phyloP scores from a whole-genome alignment of 1,140 invertebrate genomes.

The Pissodes strobi region DNA sequence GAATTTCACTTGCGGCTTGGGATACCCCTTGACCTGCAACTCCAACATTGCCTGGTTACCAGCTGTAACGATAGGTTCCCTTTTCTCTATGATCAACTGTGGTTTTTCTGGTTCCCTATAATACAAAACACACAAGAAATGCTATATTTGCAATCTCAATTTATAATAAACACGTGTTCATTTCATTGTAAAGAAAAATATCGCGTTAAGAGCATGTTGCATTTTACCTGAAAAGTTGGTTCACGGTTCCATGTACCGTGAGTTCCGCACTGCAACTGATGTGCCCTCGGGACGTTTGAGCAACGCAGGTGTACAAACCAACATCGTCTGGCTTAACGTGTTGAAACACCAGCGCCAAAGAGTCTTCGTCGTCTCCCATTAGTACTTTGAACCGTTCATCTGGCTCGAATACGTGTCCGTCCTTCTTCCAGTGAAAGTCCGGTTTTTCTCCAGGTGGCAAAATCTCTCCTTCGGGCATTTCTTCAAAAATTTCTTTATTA shows the following conservation, averaged over 20 bases:
- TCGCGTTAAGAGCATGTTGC: not conserved
- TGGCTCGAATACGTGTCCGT: slow-evolving; percentile 87
- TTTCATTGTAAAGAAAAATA: not conserved
- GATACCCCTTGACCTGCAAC: slow-evolving; percentile 89
- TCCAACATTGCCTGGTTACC: slow-evolving; percentile 96
- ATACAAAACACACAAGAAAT: too few relatives aligned
- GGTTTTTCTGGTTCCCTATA: slow-evolving; percentile 81
- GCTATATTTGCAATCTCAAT: not conserved
- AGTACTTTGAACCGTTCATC: slow-evolving; percentile 93
- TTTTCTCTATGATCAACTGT: slow-evolving; percentile 72
- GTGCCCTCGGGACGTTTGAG: slow-evolving; percentile 87
- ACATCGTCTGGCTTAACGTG: slow-evolving; percentile 92
- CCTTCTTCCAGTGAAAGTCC: slow-evolving; percentile 86
- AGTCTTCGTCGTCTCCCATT: slow-evolving; percentile 91
- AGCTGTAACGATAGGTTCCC: slow-evolving; percentile 73
- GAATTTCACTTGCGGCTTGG: slow-evolving; percentile 90
- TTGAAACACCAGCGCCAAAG: slow-evolving; percentile 87
- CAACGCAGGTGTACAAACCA: slow-evolving; percentile 92
- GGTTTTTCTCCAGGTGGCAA: slow-evolving; percentile 78
- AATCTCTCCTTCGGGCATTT: slow-evolving; percentile 67
- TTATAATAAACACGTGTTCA: not conserved
- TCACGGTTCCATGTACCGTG: slow-evolving; percentile 85
- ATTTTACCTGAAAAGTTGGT: slow-evolving; percentile 65
- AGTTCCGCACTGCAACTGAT: slow-evolving; percentile 93
- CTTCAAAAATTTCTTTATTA: slow-evolving; percentile 80